Percentiles rank a stretch among this genome's conserved stretches.
Evolutionary conservation across 1,140 invertebrate species (phyloP).

Genomic region (Marisa cornuarietis): DNA sequence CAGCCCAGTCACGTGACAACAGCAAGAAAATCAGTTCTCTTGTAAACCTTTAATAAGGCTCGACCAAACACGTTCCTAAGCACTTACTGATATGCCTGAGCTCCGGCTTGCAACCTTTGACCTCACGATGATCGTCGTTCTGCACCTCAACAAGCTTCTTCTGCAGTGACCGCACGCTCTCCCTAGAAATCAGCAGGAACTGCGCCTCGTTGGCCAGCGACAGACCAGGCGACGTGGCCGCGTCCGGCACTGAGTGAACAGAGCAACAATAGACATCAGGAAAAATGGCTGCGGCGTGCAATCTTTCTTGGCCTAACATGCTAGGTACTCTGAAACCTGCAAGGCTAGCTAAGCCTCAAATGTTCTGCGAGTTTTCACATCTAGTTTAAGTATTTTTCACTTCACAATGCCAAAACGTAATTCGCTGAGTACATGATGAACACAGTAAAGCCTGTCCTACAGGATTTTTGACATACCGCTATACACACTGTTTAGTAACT

Average conservation of each 20-base stretch:
- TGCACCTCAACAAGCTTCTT: slow-evolving; percentile 68
- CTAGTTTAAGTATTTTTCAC: too few relatives aligned
- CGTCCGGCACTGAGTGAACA: not conserved
- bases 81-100: slow-evolving; percentile 15
- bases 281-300: not conserved
- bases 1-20: not conserved
- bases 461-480: too few relatives aligned
- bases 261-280: not conserved
- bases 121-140: slow-evolving; percentile 60
- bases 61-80: not conserved
- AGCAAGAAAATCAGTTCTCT: too few relatives aligned
- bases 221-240: slow-evolving; percentile 54
- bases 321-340: too few relatives aligned
- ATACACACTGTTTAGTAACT: too few relatives aligned
- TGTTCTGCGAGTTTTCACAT: too few relatives aligned
- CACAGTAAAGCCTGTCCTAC: too few relatives aligned
- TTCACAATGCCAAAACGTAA: too few relatives aligned
- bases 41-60: not conserved
- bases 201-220: slow-evolving; percentile 89
- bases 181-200: slow-evolving; percentile 82
- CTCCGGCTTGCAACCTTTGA: slow-evolving; percentile 14
- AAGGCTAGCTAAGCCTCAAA: too few relatives aligned
- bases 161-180: slow-evolving; percentile 78
- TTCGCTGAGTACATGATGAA: too few relatives aligned
- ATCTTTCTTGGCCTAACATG: too few relatives aligned